phyloP scores from a whole-genome alignment of 2,113 vertebrate genomes.

The Misgurnus mizolepis region DNA sequence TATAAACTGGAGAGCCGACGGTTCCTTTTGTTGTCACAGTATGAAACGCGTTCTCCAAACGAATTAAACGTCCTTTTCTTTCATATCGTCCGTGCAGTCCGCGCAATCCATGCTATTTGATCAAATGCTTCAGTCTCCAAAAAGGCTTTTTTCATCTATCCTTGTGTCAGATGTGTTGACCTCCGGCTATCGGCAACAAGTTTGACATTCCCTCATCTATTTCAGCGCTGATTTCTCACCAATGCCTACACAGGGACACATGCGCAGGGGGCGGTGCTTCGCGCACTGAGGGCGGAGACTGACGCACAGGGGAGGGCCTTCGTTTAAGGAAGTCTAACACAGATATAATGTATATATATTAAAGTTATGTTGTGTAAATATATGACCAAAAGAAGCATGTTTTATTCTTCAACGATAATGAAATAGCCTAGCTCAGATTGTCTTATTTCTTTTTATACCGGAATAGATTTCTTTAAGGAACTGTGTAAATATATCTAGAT shows the following conservation, averaged over 20 bases:
- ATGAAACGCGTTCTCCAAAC: slow-evolving; percentile 1
- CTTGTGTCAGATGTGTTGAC: slow-evolving; percentile 38
- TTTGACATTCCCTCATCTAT: slow-evolving; percentile 59
- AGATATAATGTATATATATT: neutral
- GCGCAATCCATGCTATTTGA: neutral
- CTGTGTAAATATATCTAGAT: no score
- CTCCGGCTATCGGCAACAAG: slow-evolving; percentile 54
- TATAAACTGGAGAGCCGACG: slow-evolving; percentile 30
- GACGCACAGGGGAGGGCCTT: neutral
- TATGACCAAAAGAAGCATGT: no score
- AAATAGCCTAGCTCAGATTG: no score
- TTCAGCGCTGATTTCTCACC: slow-evolving; percentile 46
- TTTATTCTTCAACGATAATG: no score
- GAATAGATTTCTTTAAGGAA: no score
- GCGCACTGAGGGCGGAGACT: slow-evolving; percentile 36
- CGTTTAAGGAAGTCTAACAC: slow-evolving; percentile 10
- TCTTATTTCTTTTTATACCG: no score
- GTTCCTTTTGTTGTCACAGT: slow-evolving; percentile 21
- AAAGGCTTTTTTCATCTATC: slow-evolving; percentile 3
- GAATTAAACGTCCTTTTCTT: neutral
- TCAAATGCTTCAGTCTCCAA: neutral
- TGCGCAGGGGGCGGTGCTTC: slow-evolving; percentile 52
- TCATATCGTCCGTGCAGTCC: neutral
- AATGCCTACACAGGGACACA: slow-evolving; percentile 45
- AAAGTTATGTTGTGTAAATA: no score